These are phyloP conservation scores for Hirudo medicinalis DNA, from an alignment of 1,140 invertebrate genomes.

Conservation along the genomic window DNA sequence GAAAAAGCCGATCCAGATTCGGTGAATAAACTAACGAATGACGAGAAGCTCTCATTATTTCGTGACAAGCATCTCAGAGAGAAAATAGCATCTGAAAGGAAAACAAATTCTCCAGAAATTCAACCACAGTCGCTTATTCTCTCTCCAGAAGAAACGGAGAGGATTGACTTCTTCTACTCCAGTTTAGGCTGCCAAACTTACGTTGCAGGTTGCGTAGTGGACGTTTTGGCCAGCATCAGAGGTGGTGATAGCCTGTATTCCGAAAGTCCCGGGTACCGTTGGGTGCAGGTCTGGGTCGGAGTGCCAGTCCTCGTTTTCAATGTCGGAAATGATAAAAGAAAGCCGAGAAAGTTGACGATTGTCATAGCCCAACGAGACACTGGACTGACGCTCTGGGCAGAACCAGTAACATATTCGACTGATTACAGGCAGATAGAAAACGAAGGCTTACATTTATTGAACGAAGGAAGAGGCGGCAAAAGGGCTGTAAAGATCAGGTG, in stretches of 20 bases:
- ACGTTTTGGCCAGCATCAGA: constrained; percentile 2
- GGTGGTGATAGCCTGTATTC: not conserved
- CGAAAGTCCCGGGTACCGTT: not conserved
- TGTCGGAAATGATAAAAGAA: not conserved
- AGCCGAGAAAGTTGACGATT: not conserved
- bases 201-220: constrained; percentile 8
- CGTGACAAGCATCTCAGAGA: not conserved
- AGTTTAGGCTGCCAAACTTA: constrained; percentile 6
- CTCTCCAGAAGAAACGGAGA: not conserved
- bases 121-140: not conserved
- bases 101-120: not conserved
- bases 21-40: not conserved
- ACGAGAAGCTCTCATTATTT: not conserved
- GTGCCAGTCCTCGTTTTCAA: constrained; percentile 3
- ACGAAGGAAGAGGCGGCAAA: not conserved
- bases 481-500: not conserved
- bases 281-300: constrained; percentile 10
- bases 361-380: constrained; percentile 8
- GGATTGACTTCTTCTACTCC: constrained; percentile 7
- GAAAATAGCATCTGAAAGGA: not conserved
- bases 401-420: not conserved
- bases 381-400: not conserved
- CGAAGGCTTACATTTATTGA: constrained; percentile 3
- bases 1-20: not conserved
- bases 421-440: constrained; percentile 1